Conservation (phyloP, 2,888 invertebrate genomes). For the Nomada fucata region DNA sequence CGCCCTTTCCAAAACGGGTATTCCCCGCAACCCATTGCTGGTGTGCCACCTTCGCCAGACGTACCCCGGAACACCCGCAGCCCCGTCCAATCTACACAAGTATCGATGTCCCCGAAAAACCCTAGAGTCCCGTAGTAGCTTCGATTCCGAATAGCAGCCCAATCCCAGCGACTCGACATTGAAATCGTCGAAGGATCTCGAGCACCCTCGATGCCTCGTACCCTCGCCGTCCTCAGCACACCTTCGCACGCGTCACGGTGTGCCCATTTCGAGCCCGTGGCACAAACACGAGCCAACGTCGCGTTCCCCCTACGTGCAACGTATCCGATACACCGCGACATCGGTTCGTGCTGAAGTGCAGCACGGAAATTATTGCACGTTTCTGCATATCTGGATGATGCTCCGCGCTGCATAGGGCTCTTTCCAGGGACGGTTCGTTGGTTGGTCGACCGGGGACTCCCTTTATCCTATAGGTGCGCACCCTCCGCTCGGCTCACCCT, state of each 20-base stretch:
- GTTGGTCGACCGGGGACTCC: slow-evolving; percentile 33
- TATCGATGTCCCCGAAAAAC: not conserved
- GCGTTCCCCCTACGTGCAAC: not conserved
- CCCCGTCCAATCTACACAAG: no score
- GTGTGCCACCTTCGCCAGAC: not conserved
- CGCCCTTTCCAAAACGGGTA: not conserved
- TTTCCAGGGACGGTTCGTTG: slow-evolving; percentile 42
- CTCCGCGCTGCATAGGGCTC: slow-evolving; percentile 59
- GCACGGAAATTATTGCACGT: slow-evolving; percentile 77
- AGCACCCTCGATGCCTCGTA: not conserved
- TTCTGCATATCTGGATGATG: slow-evolving; percentile 76
- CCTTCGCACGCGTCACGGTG: not conserved
- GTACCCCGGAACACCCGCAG: no score
- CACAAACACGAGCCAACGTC: not conserved
- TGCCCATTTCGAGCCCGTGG: not conserved
- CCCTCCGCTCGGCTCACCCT: slow-evolving; percentile 39
- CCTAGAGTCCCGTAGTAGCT: not conserved
- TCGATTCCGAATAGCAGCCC: slow-evolving; percentile 2
- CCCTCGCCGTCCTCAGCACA: no score
- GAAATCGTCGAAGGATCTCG: slow-evolving; percentile 7
- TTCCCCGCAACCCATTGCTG: not conserved
- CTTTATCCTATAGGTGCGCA: slow-evolving; percentile 56
- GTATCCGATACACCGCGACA: slow-evolving; percentile 39
- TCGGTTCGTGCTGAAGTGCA: slow-evolving; percentile 75
- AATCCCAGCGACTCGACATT: slow-evolving; percentile 4